Percentiles rank a stretch among this genome's conserved stretches.
These are phyloP conservation scores for Brotula barbata DNA, from an alignment of 2,797 vertebrate genomes.

Conservation along the genomic window DNA sequence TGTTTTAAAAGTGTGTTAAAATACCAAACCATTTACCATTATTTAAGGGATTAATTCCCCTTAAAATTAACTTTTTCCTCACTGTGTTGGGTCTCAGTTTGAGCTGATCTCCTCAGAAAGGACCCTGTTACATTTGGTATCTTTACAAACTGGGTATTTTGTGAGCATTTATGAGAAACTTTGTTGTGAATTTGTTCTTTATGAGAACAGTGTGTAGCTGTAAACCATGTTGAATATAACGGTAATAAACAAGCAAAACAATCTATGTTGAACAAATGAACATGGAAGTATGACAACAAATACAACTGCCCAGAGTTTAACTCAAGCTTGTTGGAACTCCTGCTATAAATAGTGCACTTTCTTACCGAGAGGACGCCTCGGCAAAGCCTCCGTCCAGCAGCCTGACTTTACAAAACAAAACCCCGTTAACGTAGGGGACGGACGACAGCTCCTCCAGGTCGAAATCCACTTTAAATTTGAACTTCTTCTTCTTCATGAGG, in stretches of 20 bases:
- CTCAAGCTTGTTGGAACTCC: not conserved
- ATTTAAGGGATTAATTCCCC: too few relatives aligned
- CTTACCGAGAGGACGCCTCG: conserved; percentile 89
- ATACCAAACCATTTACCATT: too few relatives aligned
- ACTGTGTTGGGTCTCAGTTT: too few relatives aligned
- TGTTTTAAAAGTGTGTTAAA: too few relatives aligned
- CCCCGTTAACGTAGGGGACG: conserved; percentile 91
- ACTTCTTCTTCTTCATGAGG: conserved; percentile 92
- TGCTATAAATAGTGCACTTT: conserved; percentile 61
- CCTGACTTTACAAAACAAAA: conserved; percentile 94
- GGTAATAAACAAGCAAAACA: not conserved
- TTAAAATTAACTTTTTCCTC: too few relatives aligned
- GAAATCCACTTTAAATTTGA: conserved; percentile 92
- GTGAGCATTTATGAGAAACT: too few relatives aligned
- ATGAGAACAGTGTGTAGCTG: too few relatives aligned
- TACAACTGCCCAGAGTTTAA: not conserved
- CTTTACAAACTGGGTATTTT: too few relatives aligned
- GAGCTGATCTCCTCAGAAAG: too few relatives aligned
- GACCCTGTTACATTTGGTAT: too few relatives aligned
- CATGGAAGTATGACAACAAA: not conserved
- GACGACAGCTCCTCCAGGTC: conserved; percentile 91
- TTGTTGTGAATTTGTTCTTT: too few relatives aligned
- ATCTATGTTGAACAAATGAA: not conserved
- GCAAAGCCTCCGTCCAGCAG: conserved; percentile 90
- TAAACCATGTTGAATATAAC: too few relatives aligned